Evolutionary conservation across 2,113 vertebrate genomes (phyloP).

Genomic region (Semicossyphus pulcher): DNA sequence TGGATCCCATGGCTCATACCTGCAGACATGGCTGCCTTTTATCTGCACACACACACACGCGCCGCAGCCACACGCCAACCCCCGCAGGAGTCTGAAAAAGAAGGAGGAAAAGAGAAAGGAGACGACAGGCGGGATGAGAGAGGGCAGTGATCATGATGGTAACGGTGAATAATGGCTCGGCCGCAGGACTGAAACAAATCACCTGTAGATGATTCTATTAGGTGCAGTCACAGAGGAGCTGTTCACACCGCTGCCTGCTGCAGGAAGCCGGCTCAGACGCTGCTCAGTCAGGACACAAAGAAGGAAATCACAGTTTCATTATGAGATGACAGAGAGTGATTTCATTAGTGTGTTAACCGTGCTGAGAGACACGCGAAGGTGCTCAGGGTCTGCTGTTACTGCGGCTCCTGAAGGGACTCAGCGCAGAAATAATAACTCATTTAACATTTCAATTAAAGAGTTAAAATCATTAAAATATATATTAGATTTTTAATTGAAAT

Average conservation of each 20-base stretch:
- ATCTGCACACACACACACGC: conserved; percentile 24
- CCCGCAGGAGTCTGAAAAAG: not conserved
- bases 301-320: conserved; percentile 26
- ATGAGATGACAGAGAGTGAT: not conserved
- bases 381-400: too few species aligned
- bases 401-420: not conserved
- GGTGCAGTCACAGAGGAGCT: conserved; percentile 43
- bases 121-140: conserved; percentile 12
- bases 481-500: not conserved
- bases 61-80: conserved; percentile 5
- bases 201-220: conserved; percentile 63
- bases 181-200: conserved; percentile 56
- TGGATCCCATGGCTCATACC: conserved; percentile 67
- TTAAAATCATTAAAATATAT: too few species aligned
- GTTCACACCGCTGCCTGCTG: conserved; percentile 10
- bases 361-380: not conserved
- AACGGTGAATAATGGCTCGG: conserved; percentile 47
- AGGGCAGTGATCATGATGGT: conserved; percentile 35
- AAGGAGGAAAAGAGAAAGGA: not conserved
- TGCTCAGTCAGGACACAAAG: conserved; percentile 6
- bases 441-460: not conserved
- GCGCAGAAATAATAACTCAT: not conserved
- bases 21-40: conserved; percentile 52
- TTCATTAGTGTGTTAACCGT: not conserved
- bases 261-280: conserved; percentile 6